A percentile compares a stretch with the other conserved stretches of the same genome.
Conservation (phyloP, 2,797 vertebrate genomes). For the Rhincodon typus region DNA sequence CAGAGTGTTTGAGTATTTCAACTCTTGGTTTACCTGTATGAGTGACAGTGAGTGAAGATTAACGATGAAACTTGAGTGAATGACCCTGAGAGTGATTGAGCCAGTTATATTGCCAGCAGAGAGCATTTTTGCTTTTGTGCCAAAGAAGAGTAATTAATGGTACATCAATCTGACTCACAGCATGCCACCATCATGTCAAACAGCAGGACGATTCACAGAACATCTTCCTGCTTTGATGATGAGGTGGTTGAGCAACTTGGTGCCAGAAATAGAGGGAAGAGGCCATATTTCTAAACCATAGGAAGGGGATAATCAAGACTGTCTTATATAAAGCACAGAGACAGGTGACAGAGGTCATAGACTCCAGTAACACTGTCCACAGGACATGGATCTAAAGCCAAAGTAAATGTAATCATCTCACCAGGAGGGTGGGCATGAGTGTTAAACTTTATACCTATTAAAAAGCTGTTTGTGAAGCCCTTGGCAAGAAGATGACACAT, state of each 20-base stretch:
- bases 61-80: neutral
- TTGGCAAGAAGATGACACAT: neutral
- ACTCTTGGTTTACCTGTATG: neutral
- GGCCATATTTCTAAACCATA: neutral
- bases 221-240: neutral
- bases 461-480: neutral
- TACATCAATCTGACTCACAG: conserved; percentile 25
- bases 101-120: neutral
- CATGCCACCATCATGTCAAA: conserved; percentile 6
- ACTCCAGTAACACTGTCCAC: neutral
- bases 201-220: conserved; percentile 4
- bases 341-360: neutral
- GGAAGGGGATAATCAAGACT: neutral
- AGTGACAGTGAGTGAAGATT: neutral
- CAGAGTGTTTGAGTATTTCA: neutral
- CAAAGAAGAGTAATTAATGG: conserved; percentile 14
- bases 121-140: neutral
- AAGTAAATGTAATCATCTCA: neutral
- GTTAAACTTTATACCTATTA: neutral
- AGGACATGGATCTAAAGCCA: neutral
- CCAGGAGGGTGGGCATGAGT: neutral
- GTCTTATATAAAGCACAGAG: neutral
- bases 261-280: neutral
- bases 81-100: neutral
- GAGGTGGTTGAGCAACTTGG: neutral